Evolutionary conservation across 2,888 invertebrate species (phyloP).

Genomic region (Rotaria magnacalcarata): DNA sequence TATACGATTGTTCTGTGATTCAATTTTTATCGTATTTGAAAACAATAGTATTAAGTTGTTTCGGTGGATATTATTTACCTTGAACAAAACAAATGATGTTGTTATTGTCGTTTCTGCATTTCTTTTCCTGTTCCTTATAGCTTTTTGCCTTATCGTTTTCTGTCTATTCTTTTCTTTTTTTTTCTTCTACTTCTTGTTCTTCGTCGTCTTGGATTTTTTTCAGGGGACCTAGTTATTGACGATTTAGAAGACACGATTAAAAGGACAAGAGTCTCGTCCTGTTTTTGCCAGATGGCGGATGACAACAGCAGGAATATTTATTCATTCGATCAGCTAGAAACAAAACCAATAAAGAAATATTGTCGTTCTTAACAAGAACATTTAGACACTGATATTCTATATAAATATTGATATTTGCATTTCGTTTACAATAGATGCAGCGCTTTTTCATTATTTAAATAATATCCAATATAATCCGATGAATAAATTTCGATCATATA

Average conservation of each 20-base stretch:
- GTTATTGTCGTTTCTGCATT: background rate
- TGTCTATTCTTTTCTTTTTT: background rate
- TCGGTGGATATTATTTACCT: background rate
- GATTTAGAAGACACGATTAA: background rate
- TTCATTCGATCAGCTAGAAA: background rate
- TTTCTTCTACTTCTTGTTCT: too few species aligned
- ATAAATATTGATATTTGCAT: background rate
- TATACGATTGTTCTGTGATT: too few species aligned
- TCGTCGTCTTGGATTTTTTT: too few species aligned
- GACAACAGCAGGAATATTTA: background rate
- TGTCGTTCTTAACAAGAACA: background rate
- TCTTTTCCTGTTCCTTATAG: background rate
- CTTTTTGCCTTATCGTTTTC: background rate
- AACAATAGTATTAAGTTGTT: too few species aligned
- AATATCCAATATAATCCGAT: background rate
- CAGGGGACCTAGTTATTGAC: background rate
- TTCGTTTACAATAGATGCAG: background rate
- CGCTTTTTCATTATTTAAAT: background rate
- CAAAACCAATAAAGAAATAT: conserved; percentile 8
- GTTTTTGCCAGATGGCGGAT: background rate
- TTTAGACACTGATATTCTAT: background rate
- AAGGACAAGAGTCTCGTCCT: background rate
- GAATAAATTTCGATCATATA: background rate
- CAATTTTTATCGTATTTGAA: too few species aligned
- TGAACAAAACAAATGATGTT: background rate